Percentiles rank a stretch among this genome's conserved stretches.
phyloP scores from a whole-genome alignment of 2,888 invertebrate genomes.

The Microctonus aethiopoides region DNA sequence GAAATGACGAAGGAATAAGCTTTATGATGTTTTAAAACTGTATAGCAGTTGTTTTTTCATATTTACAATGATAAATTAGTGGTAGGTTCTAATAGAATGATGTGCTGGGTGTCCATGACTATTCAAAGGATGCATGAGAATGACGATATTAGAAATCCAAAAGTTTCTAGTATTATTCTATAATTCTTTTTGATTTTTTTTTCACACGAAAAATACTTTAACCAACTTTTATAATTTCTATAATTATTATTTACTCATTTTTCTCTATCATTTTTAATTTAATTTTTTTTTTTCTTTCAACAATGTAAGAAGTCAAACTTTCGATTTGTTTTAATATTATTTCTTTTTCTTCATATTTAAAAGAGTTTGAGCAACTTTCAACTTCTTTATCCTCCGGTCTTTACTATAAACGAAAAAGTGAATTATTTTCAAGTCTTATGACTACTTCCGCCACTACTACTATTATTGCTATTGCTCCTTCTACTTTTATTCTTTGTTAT shows the following conservation, averaged over 20 bases:
- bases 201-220: background rate
- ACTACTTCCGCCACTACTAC: background rate
- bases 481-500: background rate
- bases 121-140: conserved; percentile 17
- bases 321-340: background rate
- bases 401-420: background rate
- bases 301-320: background rate
- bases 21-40: background rate
- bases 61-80: background rate
- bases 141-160: background rate
- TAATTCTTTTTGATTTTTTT: background rate
- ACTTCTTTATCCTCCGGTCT: background rate
- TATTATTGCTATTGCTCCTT: background rate
- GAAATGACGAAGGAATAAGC: background rate
- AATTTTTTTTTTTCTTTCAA: too few species aligned
- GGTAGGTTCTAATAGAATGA: background rate
- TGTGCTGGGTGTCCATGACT: background rate
- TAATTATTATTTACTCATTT: background rate
- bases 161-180: background rate
- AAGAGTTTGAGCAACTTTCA: background rate
- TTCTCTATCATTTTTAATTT: background rate
- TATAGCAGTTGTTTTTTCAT: background rate
- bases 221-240: background rate
- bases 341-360: background rate
- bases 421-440: background rate